These are phyloP conservation scores for Leucophora obtusa DNA, from an alignment of 2,888 invertebrate genomes.

Conservation along the genomic window DNA sequence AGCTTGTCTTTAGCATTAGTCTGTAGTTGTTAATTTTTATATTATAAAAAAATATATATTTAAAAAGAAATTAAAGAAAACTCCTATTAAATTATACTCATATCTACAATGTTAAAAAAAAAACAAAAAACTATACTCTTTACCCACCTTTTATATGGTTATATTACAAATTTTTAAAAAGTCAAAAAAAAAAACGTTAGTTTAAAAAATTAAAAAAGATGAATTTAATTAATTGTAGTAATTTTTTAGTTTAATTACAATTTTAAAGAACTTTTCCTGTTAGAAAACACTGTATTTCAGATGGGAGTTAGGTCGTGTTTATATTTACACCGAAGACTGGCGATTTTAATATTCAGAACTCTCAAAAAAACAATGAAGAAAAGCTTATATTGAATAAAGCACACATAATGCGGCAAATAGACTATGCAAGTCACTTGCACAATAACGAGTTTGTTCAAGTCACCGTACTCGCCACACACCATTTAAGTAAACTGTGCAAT, in stretches of 20 bases:
- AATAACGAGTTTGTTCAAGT: no score
- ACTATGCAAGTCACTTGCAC: no score
- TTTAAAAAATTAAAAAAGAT: slow-evolving; percentile 1
- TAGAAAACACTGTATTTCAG: background rate
- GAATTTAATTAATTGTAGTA: slow-evolving; percentile 24
- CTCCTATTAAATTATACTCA: slow-evolving; percentile 45
- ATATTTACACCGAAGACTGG: no score
- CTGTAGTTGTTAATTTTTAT: slow-evolving; percentile 49
- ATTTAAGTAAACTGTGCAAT: no score
- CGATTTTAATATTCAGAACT: no score
- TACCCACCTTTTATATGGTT: slow-evolving; percentile 54
- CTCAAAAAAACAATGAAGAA: no score
- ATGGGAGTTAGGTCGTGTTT: no score
- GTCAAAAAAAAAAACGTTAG: background rate
- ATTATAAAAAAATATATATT: slow-evolving; percentile 24
- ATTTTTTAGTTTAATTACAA: slow-evolving; percentile 13
- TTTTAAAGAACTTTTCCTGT: background rate
- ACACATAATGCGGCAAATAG: no score
- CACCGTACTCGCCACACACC: no score
- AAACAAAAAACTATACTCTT: slow-evolving; percentile 22
- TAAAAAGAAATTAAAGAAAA: slow-evolving; percentile 20
- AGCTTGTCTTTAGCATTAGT: slow-evolving; percentile 56
- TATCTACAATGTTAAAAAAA: slow-evolving; percentile 40
- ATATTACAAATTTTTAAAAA: background rate
- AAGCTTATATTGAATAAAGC: no score